Base-by-base conservation (phyloP, 2,797 vertebrate genomes). In the Cyclura pinguis region DNA sequence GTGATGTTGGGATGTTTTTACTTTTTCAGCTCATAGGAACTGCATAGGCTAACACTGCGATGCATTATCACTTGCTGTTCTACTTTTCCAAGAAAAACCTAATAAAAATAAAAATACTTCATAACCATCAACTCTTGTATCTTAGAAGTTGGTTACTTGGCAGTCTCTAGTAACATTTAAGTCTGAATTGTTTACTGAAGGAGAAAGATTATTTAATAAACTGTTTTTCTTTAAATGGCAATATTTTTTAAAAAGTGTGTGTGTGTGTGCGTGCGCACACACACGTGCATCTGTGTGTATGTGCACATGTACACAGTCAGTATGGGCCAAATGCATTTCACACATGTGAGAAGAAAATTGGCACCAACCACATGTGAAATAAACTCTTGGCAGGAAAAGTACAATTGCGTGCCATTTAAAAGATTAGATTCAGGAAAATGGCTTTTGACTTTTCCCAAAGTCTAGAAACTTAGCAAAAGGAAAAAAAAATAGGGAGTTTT, bases 11-110 rank as follows among this genome's bases (percentile, higher is more conserved):
- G 93, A 86, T 93, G 93, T 88, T 73, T 88, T 32, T 92, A 29
- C 91, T 32, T 81, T 50, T 35, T 64, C 47, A 50, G 42, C 72
- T 42, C 18, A 35, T 6, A 67, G 93, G 95, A 94, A 94, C 84
- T 73, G 87, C 86, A 47, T 92, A 94, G 93, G 86, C 87, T 80
- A 88, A 93, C 86, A 78, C 89, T 89, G 86, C 84, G 95, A 69
- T 80, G 6, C 86, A 88, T 64, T 94, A 95, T 92, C 97, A 96
- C 88, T 94, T 16, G 93, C 86, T 85, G 32, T 85, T 69, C 72
- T 42, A 64, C 86, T 93, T 94, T 55, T 97, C 96, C 95, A 97
- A 96, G 95, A 95, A 97, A 96, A 97, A 96, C 93, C 92, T 93
- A 93, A 90, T 91, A 94, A 96, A 47, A 96, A 91, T 69, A 85